Conservation (phyloP, 2,113 vertebrate genomes). For the Morone chrysops region DNA sequence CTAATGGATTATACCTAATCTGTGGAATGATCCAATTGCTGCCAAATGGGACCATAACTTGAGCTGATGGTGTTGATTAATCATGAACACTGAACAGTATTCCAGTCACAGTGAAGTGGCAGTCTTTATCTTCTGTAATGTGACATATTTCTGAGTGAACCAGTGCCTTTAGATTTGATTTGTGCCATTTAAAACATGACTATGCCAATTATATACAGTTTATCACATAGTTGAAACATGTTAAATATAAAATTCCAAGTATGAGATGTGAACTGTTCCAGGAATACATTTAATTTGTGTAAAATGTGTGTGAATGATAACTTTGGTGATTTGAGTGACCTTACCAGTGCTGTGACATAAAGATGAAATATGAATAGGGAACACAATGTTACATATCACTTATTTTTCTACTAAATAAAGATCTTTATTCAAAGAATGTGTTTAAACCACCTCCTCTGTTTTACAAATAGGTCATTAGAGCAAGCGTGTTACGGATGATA, state of each 20-base stretch:
- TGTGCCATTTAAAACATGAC: no score
- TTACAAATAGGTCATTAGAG: background rate
- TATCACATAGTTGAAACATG: no score
- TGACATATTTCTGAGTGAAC: background rate
- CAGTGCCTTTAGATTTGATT: background rate
- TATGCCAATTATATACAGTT: no score
- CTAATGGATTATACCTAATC: background rate
- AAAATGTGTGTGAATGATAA: background rate
- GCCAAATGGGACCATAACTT: background rate
- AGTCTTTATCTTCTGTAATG: background rate
- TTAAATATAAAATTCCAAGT: background rate
- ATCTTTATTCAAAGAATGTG: background rate
- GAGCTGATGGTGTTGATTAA: background rate
- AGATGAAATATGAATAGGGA: background rate
- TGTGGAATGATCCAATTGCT: background rate
- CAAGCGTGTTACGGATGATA: background rate
- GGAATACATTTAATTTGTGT: background rate
- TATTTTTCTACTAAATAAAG: conserved; percentile 43
- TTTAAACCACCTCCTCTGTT: background rate
- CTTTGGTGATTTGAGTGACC: background rate
- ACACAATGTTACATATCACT: background rate
- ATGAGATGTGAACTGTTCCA: background rate
- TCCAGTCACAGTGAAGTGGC: background rate
- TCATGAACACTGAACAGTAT: no score
- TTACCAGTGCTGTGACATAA: background rate